Evolutionary conservation across 2,888 invertebrate species (phyloP).

Genomic region (Ceramica pisi): DNA sequence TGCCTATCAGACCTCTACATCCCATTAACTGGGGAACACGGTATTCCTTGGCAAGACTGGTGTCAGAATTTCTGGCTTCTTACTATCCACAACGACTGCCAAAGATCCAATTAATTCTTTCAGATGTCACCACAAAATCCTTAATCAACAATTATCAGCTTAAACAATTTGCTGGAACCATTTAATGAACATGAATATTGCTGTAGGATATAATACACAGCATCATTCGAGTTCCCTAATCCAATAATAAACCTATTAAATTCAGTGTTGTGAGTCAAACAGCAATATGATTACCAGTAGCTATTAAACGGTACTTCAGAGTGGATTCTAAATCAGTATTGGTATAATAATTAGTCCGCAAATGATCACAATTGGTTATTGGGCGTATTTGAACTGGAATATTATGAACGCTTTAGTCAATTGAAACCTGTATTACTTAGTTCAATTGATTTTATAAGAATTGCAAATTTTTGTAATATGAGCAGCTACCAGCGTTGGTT

Average conservation of each 20-base stretch:
- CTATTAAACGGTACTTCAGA: conserved; percentile 16
- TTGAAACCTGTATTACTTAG: no score
- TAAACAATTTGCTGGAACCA: neutral
- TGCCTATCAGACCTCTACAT: no score
- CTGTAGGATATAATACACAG: neutral
- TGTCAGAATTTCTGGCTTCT: no score
- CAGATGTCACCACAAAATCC: no score
- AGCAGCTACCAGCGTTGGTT: no score
- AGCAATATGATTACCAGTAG: conserved; percentile 12
- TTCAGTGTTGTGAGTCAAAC: conserved; percentile 31
- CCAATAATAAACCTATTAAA: conserved; percentile 19
- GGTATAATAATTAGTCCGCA: conserved; percentile 21
- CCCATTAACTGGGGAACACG: no score
- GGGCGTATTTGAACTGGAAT: neutral
- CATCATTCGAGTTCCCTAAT: neutral
- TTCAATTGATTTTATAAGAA: no score
- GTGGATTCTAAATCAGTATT: conserved; percentile 33
- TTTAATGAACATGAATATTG: neutral
- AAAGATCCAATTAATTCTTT: no score
- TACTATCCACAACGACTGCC: no score
- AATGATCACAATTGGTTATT: conserved; percentile 26
- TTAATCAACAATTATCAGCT: neutral
- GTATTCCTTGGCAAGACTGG: no score
- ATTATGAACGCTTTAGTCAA: neutral
- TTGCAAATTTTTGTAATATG: no score